These are phyloP conservation scores for Molothrus aeneus DNA, from an alignment of 2,797 vertebrate species.

Conservation along the genomic window DNA sequence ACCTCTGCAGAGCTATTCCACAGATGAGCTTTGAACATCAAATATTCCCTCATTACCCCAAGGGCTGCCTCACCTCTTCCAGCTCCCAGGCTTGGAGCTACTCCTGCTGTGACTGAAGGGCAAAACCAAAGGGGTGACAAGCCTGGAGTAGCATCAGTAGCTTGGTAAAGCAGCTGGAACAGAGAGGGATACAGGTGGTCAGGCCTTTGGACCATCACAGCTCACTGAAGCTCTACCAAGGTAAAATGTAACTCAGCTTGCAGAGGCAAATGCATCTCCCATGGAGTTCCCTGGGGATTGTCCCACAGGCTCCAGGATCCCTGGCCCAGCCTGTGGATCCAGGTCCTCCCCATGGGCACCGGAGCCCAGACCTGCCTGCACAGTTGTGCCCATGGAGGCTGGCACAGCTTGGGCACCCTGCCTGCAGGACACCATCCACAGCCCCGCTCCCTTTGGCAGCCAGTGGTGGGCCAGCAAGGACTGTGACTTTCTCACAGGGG, in stretches of 20 bases:
- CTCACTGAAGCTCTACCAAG: neutral
- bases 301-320: too few relatives aligned
- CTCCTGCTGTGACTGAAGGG: neutral
- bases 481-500: neutral
- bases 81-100: neutral
- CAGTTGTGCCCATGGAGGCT: neutral
- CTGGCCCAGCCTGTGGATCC: neutral
- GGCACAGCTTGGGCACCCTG: neutral
- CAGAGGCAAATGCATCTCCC: neutral
- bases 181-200: neutral
- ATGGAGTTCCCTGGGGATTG: neutral
- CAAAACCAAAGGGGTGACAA: neutral
- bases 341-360: accelerated
- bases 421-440: neutral
- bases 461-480: neutral
- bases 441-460: accelerated
- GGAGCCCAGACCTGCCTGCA: accelerated
- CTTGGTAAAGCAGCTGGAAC: neutral
- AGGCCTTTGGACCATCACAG: neutral
- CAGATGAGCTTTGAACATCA: neutral
- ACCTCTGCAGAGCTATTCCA: neutral
- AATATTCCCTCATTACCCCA: neutral
- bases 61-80: neutral
- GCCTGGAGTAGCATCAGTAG: accelerated
- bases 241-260: neutral